Percentiles rank a stretch among this genome's conserved stretches.
phyloP scores from a whole-genome alignment of 2,888 invertebrate species.

The Agrochola macilenta region DNA sequence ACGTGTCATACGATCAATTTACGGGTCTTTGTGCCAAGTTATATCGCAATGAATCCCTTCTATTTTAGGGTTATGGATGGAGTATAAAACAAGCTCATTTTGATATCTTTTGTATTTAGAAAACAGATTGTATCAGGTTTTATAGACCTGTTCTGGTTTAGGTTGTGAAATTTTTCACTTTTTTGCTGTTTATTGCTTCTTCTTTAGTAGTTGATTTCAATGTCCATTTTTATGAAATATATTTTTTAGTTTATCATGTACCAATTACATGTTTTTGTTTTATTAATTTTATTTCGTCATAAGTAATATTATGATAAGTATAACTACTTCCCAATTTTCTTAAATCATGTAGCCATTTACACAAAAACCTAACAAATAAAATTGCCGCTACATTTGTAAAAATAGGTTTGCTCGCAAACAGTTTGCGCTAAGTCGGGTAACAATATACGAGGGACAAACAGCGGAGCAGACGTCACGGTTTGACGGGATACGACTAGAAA shows the following conservation, averaged over 20 bases:
- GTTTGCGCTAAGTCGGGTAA: conserved; percentile 34
- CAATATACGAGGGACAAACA: conserved; percentile 55
- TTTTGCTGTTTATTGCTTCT: background rate
- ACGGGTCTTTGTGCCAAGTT: conserved; percentile 36
- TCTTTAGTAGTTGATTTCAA: background rate
- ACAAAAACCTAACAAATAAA: conserved; percentile 5
- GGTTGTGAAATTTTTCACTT: background rate
- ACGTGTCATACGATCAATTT: conserved; percentile 34
- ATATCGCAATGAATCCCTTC: conserved; percentile 17
- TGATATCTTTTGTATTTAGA: conserved; percentile 36
- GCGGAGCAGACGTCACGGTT: conserved; percentile 36
- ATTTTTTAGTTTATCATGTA: background rate
- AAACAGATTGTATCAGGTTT: conserved; percentile 21
- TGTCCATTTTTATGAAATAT: background rate
- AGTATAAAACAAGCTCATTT: conserved; percentile 28
- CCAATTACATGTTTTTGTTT: background rate
- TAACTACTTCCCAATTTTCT: background rate
- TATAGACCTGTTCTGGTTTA: conserved; percentile 12
- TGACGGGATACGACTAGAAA: conserved; percentile 35
- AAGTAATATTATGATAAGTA: no score
- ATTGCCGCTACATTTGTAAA: conserved; percentile 22
- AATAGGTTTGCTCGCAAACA: conserved; percentile 37
- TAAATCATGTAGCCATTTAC: background rate
- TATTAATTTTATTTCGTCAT: no score
- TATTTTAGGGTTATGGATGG: conserved; percentile 39